phyloP scores from a whole-genome alignment of 2,797 vertebrate genomes.

The Australoheros facetus region DNA sequence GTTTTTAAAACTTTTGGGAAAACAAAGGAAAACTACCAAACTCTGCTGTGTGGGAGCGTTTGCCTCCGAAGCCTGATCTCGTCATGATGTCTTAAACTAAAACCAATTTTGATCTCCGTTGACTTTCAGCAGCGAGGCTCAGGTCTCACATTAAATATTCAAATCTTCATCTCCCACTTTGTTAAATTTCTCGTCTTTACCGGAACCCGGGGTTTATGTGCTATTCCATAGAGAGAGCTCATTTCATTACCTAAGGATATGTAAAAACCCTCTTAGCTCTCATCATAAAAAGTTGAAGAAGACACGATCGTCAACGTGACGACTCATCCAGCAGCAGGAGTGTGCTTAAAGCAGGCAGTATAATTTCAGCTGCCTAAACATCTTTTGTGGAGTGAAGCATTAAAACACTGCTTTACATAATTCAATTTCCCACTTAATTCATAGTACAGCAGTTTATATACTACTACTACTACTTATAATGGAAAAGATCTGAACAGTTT shows the following conservation, averaged over 20 bases:
- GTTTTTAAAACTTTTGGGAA: not conserved
- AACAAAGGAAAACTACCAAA: not conserved
- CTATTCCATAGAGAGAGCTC: slow-evolving; percentile 7
- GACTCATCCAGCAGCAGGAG: not conserved
- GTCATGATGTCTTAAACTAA: not conserved
- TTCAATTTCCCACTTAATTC: not conserved
- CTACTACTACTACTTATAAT: not conserved
- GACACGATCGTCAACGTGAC: not conserved
- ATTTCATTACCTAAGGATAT: slow-evolving; percentile 25
- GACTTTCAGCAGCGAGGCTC: not conserved
- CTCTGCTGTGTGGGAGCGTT: not conserved
- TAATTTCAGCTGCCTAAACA: slow-evolving; percentile 33
- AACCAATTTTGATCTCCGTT: slow-evolving; percentile 19
- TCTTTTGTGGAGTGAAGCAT: not conserved
- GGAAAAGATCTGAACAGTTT: not conserved
- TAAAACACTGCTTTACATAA: not conserved
- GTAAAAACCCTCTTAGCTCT: slow-evolving; percentile 32
- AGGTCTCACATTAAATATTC: slow-evolving; percentile 30
- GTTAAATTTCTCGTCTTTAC: slow-evolving; percentile 18
- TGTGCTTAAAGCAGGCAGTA: not conserved
- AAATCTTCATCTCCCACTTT: slow-evolving; percentile 26
- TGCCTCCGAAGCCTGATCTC: not conserved
- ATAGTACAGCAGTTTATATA: not conserved
- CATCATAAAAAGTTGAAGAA: slow-evolving; percentile 35
- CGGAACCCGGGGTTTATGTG: slow-evolving; percentile 27